Base-by-base conservation (phyloP, 2,113 vertebrate species). In the Lycocorax pyrrhopterus region DNA sequence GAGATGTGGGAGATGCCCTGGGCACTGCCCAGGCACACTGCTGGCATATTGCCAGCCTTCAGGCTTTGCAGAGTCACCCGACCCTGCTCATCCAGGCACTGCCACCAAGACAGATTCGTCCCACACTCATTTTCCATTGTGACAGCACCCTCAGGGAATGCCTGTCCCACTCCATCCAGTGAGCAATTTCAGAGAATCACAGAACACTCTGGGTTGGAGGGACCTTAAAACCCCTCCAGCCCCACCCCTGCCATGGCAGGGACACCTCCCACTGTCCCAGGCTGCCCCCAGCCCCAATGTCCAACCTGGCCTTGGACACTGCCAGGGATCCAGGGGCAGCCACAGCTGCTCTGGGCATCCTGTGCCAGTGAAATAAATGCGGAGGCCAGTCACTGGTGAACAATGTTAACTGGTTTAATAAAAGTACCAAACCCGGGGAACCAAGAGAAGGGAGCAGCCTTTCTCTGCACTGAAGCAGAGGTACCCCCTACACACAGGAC, bases 161-260 rank as follows among this genome's bases (percentile, higher is more conserved):
- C 44, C 35, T 60, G 53, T 35, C 16, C 53, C 2, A 0, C 62
- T 49, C 56, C 29, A 5, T 3, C 3, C 19, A 41, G 18, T 4
- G 56, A 63, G 64, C 0, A 5, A 43, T 27, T 56, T 20, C 51
- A 64, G 51, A 43, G 11, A 73, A 35, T 27, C 22, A 5, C 43
- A 66, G 26, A 56, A 23, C 0, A 2, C 1, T 20, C 3, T 44
- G 44, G 37, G 8, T 5, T 7, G 4, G 8, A 44, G 7, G 35
- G 33, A 22, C 15, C 43, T 23, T 0, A 44, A 60, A 74, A 0
- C 12, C 27, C 76, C 0, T 0, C 33, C 25, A 16, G 9, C 1
- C 2, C 43, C 51, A 27, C 8, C 37, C n/a, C 41, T n/a, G 56
- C 23, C 56, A 12, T 4, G 58, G 41, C 66, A 88, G 75, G 49